Evolutionary conservation across 1,140 invertebrate species (phyloP).

Genomic region (Drosophila micromelanica): DNA sequence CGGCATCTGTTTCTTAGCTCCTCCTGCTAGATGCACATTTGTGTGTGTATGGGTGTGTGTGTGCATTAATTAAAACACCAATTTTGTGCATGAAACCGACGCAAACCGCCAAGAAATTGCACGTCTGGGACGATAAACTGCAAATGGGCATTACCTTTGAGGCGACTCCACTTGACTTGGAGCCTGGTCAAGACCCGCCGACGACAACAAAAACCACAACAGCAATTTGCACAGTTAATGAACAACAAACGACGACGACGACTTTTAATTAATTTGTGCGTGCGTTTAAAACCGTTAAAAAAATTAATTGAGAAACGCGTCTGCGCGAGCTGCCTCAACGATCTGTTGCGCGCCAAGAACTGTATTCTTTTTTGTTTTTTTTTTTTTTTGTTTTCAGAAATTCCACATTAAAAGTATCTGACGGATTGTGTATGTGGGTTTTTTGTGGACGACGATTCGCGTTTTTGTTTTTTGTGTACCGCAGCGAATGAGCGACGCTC

Average conservation of each 20-base stretch:
- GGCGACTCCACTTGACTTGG: conserved; percentile 33
- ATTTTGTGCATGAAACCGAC: conserved; percentile 38
- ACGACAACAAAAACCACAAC: conserved; percentile 35
- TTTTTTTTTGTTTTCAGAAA: background rate
- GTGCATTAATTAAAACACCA: conserved; percentile 60
- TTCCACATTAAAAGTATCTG: background rate
- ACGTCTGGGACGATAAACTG: conserved; percentile 58
- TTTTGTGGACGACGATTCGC: conserved; percentile 4
- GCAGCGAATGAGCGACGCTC: conserved; percentile 66
- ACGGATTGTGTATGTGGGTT: conserved; percentile 3
- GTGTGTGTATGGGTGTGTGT: background rate
- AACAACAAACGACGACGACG: conserved; percentile 44
- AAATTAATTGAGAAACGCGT: conserved; percentile 41
- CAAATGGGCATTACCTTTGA: conserved; percentile 66
- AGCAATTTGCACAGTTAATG: conserved; percentile 75
- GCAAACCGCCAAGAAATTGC: conserved; percentile 57
- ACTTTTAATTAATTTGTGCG: conserved; percentile 57
- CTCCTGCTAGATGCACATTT: no score
- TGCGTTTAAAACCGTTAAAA: conserved; percentile 41
- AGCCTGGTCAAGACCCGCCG: conserved; percentile 44
- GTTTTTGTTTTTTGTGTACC: conserved; percentile 34
- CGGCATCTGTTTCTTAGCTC: conserved; percentile 19
- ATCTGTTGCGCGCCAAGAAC: conserved; percentile 1
- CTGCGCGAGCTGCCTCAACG: conserved; percentile 2
- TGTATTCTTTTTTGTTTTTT: no score